phyloP scores from a whole-genome alignment of 2,888 invertebrate species.

The Punctoribates punctum region DNA sequence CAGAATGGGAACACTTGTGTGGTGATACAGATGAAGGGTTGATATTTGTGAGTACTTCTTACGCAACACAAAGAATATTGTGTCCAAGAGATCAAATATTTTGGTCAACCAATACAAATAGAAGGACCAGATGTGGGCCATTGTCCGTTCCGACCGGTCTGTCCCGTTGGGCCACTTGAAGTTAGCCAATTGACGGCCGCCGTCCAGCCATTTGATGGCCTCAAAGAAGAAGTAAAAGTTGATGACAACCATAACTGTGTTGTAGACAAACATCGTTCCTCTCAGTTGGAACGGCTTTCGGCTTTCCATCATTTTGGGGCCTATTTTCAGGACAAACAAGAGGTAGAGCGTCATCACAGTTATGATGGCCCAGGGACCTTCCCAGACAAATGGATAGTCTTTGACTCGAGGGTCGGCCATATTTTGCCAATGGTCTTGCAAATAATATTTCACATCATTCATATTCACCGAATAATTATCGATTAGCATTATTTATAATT shows the following conservation, averaged over 20 bases:
- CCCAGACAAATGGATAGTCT: too few relatives aligned
- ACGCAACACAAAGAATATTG: constrained; percentile 43
- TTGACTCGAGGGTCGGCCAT: too few relatives aligned
- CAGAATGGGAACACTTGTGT: constrained; percentile 38
- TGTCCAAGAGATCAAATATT: constrained; percentile 42
- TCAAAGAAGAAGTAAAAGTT: constrained; percentile 38
- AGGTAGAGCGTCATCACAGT: too few relatives aligned
- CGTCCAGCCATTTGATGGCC: constrained; percentile 15
- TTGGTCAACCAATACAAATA: constrained; percentile 44
- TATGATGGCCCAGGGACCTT: too few relatives aligned
- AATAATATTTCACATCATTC: too few relatives aligned
- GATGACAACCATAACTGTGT: constrained; percentile 37
- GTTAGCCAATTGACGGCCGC: constrained; percentile 27
- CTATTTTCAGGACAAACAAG: too few relatives aligned
- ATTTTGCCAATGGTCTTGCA: too few relatives aligned
- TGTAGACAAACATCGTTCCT: constrained; percentile 37
- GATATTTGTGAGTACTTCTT: constrained; percentile 39
- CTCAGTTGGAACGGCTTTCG: constrained; percentile 36
- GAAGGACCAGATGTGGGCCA: constrained; percentile 23
- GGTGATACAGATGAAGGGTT: constrained; percentile 41
- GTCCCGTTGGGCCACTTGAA: constrained; percentile 2
- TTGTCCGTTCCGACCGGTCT: background rate
- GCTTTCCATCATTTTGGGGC: too few relatives aligned
- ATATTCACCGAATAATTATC: too few relatives aligned
- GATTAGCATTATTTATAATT: too few relatives aligned